These are phyloP conservation scores for Ptilorrhoa leucosticta DNA, from an alignment of 2,113 vertebrate species.

Conservation along the genomic window DNA sequence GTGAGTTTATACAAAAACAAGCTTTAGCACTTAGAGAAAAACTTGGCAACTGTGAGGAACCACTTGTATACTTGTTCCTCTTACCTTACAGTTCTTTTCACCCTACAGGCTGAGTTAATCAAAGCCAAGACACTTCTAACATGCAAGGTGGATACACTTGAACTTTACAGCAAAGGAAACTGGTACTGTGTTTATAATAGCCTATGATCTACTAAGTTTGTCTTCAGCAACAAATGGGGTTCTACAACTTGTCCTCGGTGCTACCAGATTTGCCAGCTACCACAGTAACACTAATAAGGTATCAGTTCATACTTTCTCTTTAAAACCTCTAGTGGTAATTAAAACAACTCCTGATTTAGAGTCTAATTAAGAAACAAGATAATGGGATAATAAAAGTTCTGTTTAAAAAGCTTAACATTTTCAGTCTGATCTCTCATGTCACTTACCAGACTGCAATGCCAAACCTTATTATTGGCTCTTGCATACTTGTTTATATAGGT, in stretches of 20 bases:
- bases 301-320: background rate
- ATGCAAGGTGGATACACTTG: background rate
- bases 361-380: constrained; percentile 30
- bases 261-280: background rate
- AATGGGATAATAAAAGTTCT: background rate
- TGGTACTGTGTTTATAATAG: background rate
- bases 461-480: background rate
- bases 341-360: background rate
- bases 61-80: background rate
- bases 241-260: background rate
- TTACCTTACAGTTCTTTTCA: background rate
- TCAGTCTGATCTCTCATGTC: background rate
- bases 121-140: background rate
- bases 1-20: background rate
- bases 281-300: background rate
- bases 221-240: background rate
- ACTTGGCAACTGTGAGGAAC: background rate
- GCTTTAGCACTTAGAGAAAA: background rate
- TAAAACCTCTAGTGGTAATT: background rate
- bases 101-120: background rate
- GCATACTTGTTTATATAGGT: background rate
- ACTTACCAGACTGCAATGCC: background rate
- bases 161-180: background rate
- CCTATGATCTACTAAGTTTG: background rate
- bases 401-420: constrained; percentile 18